These are phyloP conservation scores for Alectura lathami DNA, from an alignment of 2,113 vertebrate species.

Conservation along the genomic window DNA sequence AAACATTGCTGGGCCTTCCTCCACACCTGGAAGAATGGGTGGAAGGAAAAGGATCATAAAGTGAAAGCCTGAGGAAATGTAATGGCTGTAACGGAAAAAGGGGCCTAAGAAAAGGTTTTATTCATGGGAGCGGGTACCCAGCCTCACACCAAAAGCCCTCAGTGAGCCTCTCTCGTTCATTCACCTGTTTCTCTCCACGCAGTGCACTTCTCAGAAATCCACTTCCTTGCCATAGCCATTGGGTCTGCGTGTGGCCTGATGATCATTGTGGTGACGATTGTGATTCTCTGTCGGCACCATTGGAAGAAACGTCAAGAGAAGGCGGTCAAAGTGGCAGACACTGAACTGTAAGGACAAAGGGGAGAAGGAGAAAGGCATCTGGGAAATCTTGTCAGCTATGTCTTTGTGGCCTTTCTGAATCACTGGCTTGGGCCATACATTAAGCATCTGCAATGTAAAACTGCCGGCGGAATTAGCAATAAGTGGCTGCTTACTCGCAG, in stretches of 20 bases:
- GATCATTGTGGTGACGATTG: slow-evolving; percentile 77
- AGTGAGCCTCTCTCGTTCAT: not conserved
- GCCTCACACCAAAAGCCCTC: not conserved
- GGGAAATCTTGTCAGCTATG: not conserved
- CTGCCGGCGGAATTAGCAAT: not conserved
- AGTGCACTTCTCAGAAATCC: slow-evolving; percentile 90
- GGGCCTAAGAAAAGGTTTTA: not conserved
- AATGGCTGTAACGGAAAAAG: not conserved
- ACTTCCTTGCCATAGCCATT: slow-evolving; percentile 82
- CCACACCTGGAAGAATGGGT: accelerated
- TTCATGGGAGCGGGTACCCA: accelerated
- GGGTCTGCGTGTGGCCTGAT: slow-evolving; percentile 81
- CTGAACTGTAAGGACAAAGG: slow-evolving; percentile 80
- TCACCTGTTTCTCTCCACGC: slow-evolving; percentile 3
- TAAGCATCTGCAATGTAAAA: not conserved
- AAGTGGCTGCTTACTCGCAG: not conserved
- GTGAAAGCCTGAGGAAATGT: not conserved
- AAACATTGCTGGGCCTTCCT: not conserved
- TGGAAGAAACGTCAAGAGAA: slow-evolving; percentile 67
- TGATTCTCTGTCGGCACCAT: slow-evolving; percentile 76
- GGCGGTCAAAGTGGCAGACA: slow-evolving; percentile 70
- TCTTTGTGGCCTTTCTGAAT: accelerated
- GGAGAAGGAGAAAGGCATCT: not conserved
- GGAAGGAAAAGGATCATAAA: not conserved
- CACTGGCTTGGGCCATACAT: not conserved